Base-by-base conservation (phyloP, 1,140 invertebrate genomes). In the Saccostrea cuccullata region DNA sequence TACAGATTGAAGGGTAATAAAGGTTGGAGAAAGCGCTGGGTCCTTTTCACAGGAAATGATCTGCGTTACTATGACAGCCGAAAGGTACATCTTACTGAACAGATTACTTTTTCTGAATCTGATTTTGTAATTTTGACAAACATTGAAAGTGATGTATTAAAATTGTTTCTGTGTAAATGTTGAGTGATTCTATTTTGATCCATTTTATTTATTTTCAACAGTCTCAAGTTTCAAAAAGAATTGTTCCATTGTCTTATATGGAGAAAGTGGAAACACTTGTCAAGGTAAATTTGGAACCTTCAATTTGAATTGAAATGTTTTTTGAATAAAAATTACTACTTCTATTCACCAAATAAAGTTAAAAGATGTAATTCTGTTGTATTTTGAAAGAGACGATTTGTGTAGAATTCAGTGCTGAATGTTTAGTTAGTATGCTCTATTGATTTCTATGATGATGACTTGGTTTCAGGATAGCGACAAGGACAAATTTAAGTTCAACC, bases 171-270 rank as follows among this genome's bases (percentile, higher is more conserved):
- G 58, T 20, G 40, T 82, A 15, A 30, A 36, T 82, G 30, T 36
- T 36, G 4, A 23, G 20, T 30, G 15, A 82, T 82, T 23, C 0
- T 36, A 0, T 82, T 23, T 82, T 82, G 23, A 82, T 9, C 26
- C 4, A 4, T 8, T 47, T 82, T 30, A 17, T 15, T 55, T 55
- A n/a, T 84, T 84, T 77, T 85, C 89, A 90, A 20, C 90, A 95
- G 94, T 93, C 91, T 60, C 92, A 92, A 73, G 91, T 94, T 40
- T 95, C 94, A 4, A 95, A 93, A 85, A 90, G 93, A 89, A 93
- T 95, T 26, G 92, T 95, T 12, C 94, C 94, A 58, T 47, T 95
- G n/a, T 90, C 91, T 3, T 92, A 90, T 85, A 94, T 95, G 91
- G 88, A 87, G 23, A 90, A 93, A 85, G 93, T 94, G 36, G 91